A percentile compares a stretch with the other conserved stretches of the same genome.
Evolutionary conservation across 92 coral and sea anemone genomes (phyloP).

Genomic region (Bergia puertoricense): DNA sequence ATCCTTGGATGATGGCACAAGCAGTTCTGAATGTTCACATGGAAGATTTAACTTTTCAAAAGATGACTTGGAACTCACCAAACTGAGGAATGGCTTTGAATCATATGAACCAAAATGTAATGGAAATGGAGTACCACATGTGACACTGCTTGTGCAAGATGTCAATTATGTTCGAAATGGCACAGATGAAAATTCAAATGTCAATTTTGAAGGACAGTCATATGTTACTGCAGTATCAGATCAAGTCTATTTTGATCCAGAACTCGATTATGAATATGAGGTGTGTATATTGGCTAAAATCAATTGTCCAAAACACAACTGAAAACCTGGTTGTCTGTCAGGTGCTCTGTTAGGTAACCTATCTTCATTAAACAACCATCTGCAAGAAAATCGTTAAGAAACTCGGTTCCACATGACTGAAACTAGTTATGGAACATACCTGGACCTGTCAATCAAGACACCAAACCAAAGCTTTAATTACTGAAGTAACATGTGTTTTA

Average conservation of each 20-base stretch:
- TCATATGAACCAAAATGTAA: slow-evolving; percentile 55
- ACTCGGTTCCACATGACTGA: neutral
- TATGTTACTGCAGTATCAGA: slow-evolving; percentile 80
- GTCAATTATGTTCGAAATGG: slow-evolving; percentile 65
- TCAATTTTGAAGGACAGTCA: slow-evolving; percentile 53
- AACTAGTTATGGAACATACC: neutral
- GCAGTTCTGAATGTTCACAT: slow-evolving; percentile 88
- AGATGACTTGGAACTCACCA: slow-evolving; percentile 69
- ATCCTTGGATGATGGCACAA: slow-evolving; percentile 86
- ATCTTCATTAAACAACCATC: slow-evolving; percentile 10
- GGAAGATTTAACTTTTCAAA: slow-evolving; percentile 76
- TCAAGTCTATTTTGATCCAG: slow-evolving; percentile 95
- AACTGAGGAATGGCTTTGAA: slow-evolving; percentile 67
- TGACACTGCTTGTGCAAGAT: slow-evolving; percentile 70
- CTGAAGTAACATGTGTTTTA: slow-evolving; percentile 15
- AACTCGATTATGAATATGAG: slow-evolving; percentile 98
- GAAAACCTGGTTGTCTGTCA: slow-evolving; percentile 46
- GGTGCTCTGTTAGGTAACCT: slow-evolving; percentile 19
- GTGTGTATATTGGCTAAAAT: slow-evolving; percentile 53
- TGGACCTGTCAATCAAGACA: slow-evolving; percentile 5
- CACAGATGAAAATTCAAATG: slow-evolving; percentile 63
- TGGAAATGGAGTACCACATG: slow-evolving; percentile 62
- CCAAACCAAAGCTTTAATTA: neutral
- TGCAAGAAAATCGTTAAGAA: slow-evolving; percentile 1
- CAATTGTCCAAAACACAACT: slow-evolving; percentile 3